Percentiles rank a stretch among this genome's conserved stretches.
Conservation (phyloP, 2,888 invertebrate genomes). For the Drosophila diplacantha region DNA sequence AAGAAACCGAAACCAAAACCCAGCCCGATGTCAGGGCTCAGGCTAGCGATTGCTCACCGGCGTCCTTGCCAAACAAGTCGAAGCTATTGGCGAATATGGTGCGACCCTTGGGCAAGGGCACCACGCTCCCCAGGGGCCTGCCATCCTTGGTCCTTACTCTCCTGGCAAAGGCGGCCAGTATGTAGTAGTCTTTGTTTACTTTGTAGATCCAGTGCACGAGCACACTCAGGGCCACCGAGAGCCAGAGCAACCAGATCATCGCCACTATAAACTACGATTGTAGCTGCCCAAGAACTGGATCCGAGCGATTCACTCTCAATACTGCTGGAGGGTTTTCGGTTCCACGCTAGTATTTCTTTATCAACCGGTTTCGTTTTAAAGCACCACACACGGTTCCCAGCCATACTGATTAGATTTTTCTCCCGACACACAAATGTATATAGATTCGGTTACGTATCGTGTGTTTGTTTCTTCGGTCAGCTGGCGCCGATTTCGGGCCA, state of each 20-base stretch:
- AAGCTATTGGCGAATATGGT: conserved; percentile 71
- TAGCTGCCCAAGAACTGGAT: background rate
- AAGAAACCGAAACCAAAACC: background rate
- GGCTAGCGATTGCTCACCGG: conserved; percentile 25
- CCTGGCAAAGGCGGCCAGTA: conserved; percentile 48
- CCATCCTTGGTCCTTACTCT: conserved; percentile 67
- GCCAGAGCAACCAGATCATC: conserved; percentile 20
- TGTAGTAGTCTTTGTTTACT: conserved; percentile 52
- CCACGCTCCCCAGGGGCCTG: conserved; percentile 50
- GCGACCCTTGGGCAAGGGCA: conserved; percentile 44
- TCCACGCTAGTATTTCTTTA: conserved; percentile 8
- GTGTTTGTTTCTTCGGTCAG: background rate
- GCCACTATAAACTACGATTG: background rate
- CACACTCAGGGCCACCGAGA: conserved; percentile 14
- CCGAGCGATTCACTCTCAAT: background rate
- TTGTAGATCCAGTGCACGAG: conserved; percentile 49
- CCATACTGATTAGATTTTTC: conserved; percentile 17
- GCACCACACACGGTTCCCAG: conserved; percentile 3
- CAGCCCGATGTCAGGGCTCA: background rate
- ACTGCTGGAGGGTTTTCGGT: conserved; percentile 1
- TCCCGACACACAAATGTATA: background rate
- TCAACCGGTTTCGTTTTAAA: conserved; percentile 11
- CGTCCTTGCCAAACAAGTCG: conserved; percentile 53
- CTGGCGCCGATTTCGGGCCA: conserved; percentile 1
- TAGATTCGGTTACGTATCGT: conserved; percentile 1